These are phyloP conservation scores for Danaus plexippus DNA, from an alignment of 1,140 invertebrate species.

Conservation along the genomic window DNA sequence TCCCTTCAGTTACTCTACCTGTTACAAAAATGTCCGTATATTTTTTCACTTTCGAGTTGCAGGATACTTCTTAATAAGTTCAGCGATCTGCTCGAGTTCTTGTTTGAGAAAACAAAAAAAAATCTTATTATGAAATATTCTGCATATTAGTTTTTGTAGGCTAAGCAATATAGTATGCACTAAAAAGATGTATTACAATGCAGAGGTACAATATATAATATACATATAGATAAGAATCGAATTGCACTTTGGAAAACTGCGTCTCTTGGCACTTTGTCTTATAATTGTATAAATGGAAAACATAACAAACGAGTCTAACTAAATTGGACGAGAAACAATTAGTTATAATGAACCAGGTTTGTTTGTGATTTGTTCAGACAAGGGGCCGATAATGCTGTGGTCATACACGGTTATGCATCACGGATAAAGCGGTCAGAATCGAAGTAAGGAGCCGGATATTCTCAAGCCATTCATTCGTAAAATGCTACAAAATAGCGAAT, in stretches of 20 bases:
- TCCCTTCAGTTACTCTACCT: conserved; percentile 20
- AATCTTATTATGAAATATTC: conserved; percentile 14
- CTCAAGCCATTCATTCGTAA: conserved; percentile 18
- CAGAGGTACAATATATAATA: conserved; percentile 35
- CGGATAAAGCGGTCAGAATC: background rate
- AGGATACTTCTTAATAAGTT: conserved; percentile 33
- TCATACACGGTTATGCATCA: too few relatives aligned
- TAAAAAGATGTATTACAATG: conserved; percentile 12
- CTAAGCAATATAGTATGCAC: conserved; percentile 19
- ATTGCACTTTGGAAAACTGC: conserved; percentile 58
- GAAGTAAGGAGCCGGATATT: conserved; percentile 18
- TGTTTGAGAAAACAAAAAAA: conserved; percentile 4
- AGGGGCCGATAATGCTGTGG: too few relatives aligned
- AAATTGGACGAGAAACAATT: too few relatives aligned
- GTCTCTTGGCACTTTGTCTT: conserved; percentile 67
- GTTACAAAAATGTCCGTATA: conserved; percentile 38
- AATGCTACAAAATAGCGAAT: conserved; percentile 22
- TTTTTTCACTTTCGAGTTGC: conserved; percentile 39
- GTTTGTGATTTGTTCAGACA: too few relatives aligned
- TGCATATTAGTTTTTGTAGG: conserved; percentile 6
- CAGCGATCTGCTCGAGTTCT: too few relatives aligned
- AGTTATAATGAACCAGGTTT: too few relatives aligned
- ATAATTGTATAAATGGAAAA: conserved; percentile 24
- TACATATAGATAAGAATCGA: conserved; percentile 41
- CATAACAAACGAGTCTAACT: conserved; percentile 12